phyloP scores from a whole-genome alignment of 2,797 vertebrate species.

The Gambelia wislizenii region DNA sequence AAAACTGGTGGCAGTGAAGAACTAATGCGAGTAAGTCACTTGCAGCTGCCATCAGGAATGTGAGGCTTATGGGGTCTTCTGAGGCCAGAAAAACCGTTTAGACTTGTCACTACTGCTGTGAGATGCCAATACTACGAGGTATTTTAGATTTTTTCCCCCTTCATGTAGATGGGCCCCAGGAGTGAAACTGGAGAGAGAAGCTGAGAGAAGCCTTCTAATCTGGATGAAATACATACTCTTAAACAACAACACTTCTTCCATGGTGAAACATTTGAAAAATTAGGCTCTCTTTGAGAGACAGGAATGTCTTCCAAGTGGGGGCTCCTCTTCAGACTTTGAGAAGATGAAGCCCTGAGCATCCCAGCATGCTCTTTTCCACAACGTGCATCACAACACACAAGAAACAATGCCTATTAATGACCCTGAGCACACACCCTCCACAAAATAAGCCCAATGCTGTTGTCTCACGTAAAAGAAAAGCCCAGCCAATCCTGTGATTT shows the following conservation, averaged over 20 bases:
- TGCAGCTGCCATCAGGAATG: no score
- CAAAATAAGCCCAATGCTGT: background rate
- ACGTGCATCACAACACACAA: background rate
- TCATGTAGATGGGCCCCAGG: no score
- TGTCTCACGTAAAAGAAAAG: conserved; percentile 1
- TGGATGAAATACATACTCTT: background rate
- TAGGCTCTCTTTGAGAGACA: background rate
- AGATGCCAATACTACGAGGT: no score
- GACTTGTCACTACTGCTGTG: no score
- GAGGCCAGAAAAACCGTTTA: no score
- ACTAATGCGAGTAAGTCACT: no score
- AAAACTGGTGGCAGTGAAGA: no score
- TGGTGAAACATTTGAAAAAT: background rate
- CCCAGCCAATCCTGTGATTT: background rate
- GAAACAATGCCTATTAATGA: background rate
- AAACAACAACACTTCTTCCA: background rate
- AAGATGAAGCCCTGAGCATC: background rate
- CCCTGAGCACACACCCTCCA: background rate
- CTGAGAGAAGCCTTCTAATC: background rate
- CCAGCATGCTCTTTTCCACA: background rate
- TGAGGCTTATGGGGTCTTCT: no score
- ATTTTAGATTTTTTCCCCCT: no score
- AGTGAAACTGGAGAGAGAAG: background rate
- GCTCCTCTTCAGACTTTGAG: background rate
- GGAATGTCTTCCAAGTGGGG: no score